These are phyloP conservation scores for Drosophila cognata DNA, from an alignment of 2,888 invertebrate genomes.

Conservation along the genomic window DNA sequence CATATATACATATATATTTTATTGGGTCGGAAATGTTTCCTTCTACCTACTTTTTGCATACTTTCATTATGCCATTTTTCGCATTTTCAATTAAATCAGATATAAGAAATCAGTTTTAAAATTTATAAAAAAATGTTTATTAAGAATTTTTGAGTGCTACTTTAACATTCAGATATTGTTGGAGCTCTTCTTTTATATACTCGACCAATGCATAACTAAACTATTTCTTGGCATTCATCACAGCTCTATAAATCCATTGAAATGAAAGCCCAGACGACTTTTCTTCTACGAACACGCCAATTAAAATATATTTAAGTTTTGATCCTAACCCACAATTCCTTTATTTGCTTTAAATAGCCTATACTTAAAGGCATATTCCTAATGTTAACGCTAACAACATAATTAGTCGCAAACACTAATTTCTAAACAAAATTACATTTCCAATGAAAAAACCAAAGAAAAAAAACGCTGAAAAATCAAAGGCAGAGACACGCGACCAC, in stretches of 20 bases:
- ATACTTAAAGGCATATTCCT: neutral
- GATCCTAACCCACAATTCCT: neutral
- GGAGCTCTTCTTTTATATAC: neutral
- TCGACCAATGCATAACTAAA: neutral
- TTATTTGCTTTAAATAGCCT: neutral
- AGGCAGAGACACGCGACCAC: constrained; percentile 64
- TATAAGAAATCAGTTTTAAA: neutral
- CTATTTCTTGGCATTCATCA: neutral
- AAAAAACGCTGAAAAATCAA: constrained; percentile 33
- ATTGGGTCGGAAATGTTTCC: neutral
- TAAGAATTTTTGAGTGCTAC: neutral
- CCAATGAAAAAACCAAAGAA: constrained; percentile 34
- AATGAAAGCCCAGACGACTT: neutral
- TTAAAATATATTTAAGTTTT: neutral
- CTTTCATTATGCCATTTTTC: neutral
- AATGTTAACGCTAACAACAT: constrained; percentile 10
- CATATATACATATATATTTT: neutral
- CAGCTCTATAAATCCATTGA: neutral
- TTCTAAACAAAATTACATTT: constrained; percentile 46
- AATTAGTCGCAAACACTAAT: constrained; percentile 59
- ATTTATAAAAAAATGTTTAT: neutral
- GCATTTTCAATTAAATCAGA: neutral
- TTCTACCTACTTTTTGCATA: neutral
- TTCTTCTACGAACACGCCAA: neutral
- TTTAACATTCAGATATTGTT: neutral